These are phyloP conservation scores for Loris lydekkerianus DNA, from an alignment of 2,797 vertebrate genomes.

Conservation along the genomic window DNA sequence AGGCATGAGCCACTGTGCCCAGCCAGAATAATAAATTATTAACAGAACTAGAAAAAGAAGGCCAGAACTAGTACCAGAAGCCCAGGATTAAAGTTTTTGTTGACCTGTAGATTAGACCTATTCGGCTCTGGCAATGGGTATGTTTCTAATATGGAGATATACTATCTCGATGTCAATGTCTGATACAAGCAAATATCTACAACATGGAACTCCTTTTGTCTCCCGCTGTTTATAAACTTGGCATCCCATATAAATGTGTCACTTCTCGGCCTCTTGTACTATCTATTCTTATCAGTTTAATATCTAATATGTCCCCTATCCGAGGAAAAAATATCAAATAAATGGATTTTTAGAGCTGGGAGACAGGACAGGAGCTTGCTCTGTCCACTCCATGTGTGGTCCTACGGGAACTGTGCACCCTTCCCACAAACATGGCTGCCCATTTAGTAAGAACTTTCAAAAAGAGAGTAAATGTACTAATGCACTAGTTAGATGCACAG, in stretches of 20 bases:
- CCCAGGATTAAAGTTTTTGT: not conserved
- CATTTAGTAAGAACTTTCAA: too few relatives aligned
- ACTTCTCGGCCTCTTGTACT: too few relatives aligned
- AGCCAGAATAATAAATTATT: not conserved
- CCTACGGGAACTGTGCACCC: too few relatives aligned
- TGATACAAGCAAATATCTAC: constrained; percentile 2
- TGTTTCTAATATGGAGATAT: not conserved
- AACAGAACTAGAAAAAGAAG: not conserved
- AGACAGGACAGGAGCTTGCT: too few relatives aligned
- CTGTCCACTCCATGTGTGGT: too few relatives aligned
- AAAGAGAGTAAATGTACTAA: not conserved
- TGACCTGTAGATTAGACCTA: not conserved
- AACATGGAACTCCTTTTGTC: not conserved
- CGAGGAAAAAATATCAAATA: too few relatives aligned
- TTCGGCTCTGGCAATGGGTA: not conserved
- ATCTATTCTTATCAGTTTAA: too few relatives aligned
- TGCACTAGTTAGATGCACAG: not conserved
- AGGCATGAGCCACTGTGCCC: too few relatives aligned
- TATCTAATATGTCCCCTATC: too few relatives aligned
- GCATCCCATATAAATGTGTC: not conserved
- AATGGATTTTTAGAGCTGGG: too few relatives aligned
- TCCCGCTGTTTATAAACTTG: constrained; percentile 13
- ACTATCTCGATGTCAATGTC: not conserved
- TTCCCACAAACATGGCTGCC: too few relatives aligned
- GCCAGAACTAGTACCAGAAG: not conserved